Percentiles rank a stretch among this genome's conserved stretches.
These are phyloP conservation scores for Sebastes flavidus DNA, from an alignment of 2,797 vertebrate genomes.

Conservation along the genomic window DNA sequence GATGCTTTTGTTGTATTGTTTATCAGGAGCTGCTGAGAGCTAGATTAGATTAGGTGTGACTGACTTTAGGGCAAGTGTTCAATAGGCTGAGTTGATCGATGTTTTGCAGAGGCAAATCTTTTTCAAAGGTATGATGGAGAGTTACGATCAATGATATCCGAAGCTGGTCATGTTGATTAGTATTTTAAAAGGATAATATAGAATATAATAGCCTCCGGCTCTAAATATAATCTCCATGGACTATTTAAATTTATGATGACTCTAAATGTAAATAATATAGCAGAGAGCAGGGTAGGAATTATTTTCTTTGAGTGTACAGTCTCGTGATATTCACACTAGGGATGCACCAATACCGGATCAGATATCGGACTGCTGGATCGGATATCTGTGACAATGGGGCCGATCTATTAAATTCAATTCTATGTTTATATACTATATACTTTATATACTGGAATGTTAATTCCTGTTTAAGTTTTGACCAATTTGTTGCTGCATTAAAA, in stretches of 20 bases:
- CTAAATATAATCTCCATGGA: not conserved
- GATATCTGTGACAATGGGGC: no score
- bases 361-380: no score
- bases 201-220: not conserved
- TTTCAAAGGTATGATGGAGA: conserved; percentile 25
- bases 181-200: conserved; percentile 21
- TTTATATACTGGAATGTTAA: no score
- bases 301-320: not conserved
- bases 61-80: conserved; percentile 33
- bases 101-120: conserved; percentile 38
- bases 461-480: no score
- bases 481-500: accelerated
- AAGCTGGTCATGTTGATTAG: conserved; percentile 23
- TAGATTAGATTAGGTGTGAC: conserved; percentile 47
- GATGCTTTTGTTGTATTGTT: conserved; percentile 50
- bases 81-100: conserved; percentile 53
- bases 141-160: conserved; percentile 24
- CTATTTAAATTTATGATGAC: not conserved
- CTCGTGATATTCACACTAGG: not conserved
- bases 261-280: not conserved
- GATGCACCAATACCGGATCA: no score
- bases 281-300: not conserved
- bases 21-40: conserved; percentile 31
- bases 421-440: no score
- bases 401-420: no score